A percentile compares a stretch with the other conserved stretches of the same genome.
These are phyloP conservation scores for Sebastes aleutianus DNA, from an alignment of 2,797 vertebrate genomes.

Conservation along the genomic window DNA sequence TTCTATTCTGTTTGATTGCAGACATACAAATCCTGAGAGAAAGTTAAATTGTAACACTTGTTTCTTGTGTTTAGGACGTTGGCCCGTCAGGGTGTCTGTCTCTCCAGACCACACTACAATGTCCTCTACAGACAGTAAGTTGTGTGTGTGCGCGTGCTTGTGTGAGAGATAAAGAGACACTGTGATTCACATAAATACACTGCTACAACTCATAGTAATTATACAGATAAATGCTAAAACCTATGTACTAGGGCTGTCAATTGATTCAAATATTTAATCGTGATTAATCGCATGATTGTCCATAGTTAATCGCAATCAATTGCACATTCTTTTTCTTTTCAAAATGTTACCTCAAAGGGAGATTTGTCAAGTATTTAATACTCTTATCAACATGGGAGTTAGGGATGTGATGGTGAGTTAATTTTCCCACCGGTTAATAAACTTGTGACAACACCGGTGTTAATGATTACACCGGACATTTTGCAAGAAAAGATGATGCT, in stretches of 20 bases:
- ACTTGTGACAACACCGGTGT: no score
- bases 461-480: no score
- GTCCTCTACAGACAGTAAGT: slow-evolving; percentile 81
- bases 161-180: neutral
- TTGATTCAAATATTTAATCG: no score
- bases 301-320: no score
- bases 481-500: rapidly evolving
- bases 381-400: no score
- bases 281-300: no score
- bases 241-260: no score
- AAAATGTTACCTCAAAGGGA: no score
- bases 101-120: slow-evolving; percentile 62
- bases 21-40: neutral
- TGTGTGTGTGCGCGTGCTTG: neutral
- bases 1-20: neutral
- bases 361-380: no score
- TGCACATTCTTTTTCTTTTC: no score
- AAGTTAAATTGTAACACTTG: neutral
- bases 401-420: no score
- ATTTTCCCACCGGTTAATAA: no score
- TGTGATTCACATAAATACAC: neutral
- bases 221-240: neutral
- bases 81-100: slow-evolving; percentile 67
- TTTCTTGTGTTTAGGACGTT: slow-evolving; percentile 65
- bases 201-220: neutral